Base-by-base conservation (phyloP, 2,888 invertebrate species). In the Taenaris catops region DNA sequence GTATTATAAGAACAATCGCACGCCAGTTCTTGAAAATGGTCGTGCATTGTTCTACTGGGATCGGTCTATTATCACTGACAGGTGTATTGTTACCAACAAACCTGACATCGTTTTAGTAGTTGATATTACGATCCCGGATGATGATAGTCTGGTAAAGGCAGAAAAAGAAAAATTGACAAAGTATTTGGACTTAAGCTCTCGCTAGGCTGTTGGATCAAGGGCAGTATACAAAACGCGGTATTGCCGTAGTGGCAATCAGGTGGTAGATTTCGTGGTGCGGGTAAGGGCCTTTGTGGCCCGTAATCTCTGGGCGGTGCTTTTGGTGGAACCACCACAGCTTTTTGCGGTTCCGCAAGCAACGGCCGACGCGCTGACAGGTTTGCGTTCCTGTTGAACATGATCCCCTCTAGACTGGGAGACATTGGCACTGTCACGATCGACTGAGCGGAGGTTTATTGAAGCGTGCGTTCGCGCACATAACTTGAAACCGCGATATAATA, bases 321-420 rank as follows among this genome's bases (percentile, higher is more conserved):
- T 58, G 79, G 81, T 51, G 81, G 75, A 47, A 80, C 64, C 60
- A 81, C 60, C 49, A 74, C 49, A 61, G 81, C 67, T 72, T 78
- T 80, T 66, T 81, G 83, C 58, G 81, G 78, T 63, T 81, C 86
- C 56, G 81, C 80, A 57, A 86, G 70, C 63, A 86, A 63, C 58
- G 84, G 86, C 59, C 83, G 78, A 44, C 86, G 78, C 62, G 79
- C 78, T 48, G 86, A 86, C 66, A 84, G 66, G 53, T 57, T 57
- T 51, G 76, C 66, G 66, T 70, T 80, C 75, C 86, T 74, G 65
- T 84, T 86, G 59, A 86, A 86, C 86, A 86, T 86, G 64, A 75
- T 79, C 55, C 76, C 84, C 65, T 86, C 86, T 55, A 86, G 63
- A 45, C 84, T 86, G 55, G 84, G 86, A 73, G 86, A 83, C 86